Conservation (phyloP, 2,888 invertebrate species). For the Drepana falcataria region DNA sequence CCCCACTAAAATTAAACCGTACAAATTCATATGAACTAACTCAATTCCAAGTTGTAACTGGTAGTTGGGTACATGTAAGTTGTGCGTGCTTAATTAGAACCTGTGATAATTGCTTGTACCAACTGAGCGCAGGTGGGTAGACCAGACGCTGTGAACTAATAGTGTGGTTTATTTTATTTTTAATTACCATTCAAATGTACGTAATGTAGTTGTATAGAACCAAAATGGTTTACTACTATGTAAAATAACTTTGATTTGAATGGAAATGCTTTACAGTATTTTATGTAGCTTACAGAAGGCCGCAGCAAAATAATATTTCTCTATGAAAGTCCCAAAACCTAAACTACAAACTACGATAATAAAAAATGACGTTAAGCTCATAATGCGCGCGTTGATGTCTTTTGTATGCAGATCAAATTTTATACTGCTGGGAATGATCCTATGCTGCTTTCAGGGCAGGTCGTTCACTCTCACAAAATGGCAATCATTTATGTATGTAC, state of each 20-base stretch:
- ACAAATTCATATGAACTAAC: background rate
- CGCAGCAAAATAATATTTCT: no score
- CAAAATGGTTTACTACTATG: background rate
- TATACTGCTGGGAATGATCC: constrained; percentile 27
- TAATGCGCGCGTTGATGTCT: constrained; percentile 59
- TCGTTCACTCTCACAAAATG: constrained; percentile 39
- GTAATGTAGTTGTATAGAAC: background rate
- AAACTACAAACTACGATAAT: background rate
- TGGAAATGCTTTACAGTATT: no score
- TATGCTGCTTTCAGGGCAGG: constrained; percentile 24
- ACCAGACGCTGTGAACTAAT: background rate
- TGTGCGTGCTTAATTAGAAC: background rate
- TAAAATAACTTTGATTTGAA: no score
- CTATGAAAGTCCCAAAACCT: no score
- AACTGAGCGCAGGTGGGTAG: background rate
- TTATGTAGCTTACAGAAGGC: no score
- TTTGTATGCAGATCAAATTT: constrained; percentile 47
- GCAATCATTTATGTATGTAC: constrained; percentile 39
- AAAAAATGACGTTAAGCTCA: constrained; percentile 12
- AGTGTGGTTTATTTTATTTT: background rate
- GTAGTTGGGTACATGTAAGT: background rate
- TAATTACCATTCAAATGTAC: background rate
- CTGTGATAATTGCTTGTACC: constrained; percentile 3
- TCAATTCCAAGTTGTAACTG: background rate
- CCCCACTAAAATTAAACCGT: background rate